phyloP scores from a whole-genome alignment of 2,888 invertebrate genomes.

The Nemapogon koenigi region DNA sequence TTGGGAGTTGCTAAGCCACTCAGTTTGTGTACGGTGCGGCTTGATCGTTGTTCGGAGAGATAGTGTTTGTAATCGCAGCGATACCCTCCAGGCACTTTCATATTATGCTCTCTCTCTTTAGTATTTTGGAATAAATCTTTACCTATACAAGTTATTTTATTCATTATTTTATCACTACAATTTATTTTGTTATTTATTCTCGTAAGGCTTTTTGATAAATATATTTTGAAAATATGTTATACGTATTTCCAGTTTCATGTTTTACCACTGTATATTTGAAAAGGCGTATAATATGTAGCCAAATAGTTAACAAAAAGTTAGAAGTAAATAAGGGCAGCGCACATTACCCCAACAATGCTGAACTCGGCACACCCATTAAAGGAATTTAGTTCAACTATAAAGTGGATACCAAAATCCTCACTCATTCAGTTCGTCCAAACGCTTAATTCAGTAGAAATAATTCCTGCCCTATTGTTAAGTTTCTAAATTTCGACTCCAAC shows the following conservation, averaged over 20 bases:
- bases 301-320: slow-evolving; percentile 9
- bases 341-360: slow-evolving; percentile 19
- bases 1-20: slow-evolving; percentile 47
- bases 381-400: slow-evolving; percentile 49
- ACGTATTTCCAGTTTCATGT: too few species aligned
- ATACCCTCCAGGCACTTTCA: slow-evolving; percentile 5
- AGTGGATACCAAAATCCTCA: slow-evolving; percentile 49
- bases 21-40: slow-evolving; percentile 42
- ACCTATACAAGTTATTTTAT: too few species aligned
- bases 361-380: slow-evolving; percentile 37
- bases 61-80: slow-evolving; percentile 24
- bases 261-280: too few species aligned
- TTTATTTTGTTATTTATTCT: too few species aligned
- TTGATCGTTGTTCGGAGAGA: slow-evolving; percentile 37
- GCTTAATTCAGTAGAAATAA: slow-evolving; percentile 58
- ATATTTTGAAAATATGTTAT: too few species aligned
- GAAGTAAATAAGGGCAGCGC: slow-evolving; percentile 10
- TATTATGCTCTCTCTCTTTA: too few species aligned
- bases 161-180: too few species aligned
- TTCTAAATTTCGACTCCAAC: slow-evolving; percentile 56
- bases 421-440: slow-evolving; percentile 49
- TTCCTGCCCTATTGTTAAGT: slow-evolving; percentile 60
- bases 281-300: too few species aligned
- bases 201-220: too few species aligned
- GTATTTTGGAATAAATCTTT: too few species aligned